These are phyloP conservation scores for Anneissia japonica DNA, from an alignment of 35 echinoderm and acorn worm species.

Conservation along the genomic window DNA sequence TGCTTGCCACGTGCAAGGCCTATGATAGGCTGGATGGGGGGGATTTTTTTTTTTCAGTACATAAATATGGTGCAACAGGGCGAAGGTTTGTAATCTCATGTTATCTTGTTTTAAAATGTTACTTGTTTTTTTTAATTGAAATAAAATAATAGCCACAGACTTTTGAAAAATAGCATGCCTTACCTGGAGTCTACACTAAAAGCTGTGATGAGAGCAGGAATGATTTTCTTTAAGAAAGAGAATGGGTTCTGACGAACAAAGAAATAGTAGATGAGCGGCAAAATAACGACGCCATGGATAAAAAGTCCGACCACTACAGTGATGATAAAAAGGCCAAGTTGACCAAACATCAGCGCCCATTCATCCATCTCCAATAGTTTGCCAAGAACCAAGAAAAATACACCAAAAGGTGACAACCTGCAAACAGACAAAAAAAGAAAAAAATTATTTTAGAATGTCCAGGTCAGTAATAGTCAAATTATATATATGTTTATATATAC, in stretches of 20 bases:
- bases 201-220: not conserved
- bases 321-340: not conserved
- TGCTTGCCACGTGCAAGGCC: no score
- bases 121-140: not conserved
- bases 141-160: not conserved
- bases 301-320: not conserved
- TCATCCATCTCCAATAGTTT: constrained; percentile 1
- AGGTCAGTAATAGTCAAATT: no score
- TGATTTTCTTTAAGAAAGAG: not conserved
- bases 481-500: no score
- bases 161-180: not conserved
- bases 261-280: not conserved
- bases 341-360: not conserved
- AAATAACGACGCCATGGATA: not conserved
- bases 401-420: not conserved
- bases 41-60: not conserved
- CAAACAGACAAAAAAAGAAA: no score
- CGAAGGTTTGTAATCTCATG: no score
- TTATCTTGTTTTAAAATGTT: not conserved
- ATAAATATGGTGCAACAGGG: no score
- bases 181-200: not conserved
- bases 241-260: not conserved
- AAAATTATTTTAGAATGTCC: no score
- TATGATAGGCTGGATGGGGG: not conserved
- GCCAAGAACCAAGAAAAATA: not conserved